Evolutionary conservation across 2,113 vertebrate genomes (phyloP).

Genomic region (Odobenus rosmarus): DNA sequence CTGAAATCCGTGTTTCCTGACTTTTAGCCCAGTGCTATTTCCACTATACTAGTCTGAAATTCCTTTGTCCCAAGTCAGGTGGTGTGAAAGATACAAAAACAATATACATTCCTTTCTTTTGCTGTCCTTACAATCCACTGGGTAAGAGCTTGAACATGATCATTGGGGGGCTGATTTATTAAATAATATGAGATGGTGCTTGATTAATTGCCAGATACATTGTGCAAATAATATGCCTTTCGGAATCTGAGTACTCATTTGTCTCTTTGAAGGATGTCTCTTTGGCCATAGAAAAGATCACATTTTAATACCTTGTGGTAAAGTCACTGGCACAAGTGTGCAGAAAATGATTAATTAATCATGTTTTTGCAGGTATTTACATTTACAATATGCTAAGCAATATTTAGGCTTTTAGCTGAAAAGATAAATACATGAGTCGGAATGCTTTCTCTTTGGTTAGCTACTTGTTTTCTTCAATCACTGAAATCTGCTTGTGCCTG

Average conservation of each 20-base stretch:
- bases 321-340: background rate
- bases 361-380: slow-evolving; percentile 1
- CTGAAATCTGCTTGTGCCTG: background rate
- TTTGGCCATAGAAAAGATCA: background rate
- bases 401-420: slow-evolving; percentile 35
- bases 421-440: background rate
- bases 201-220: background rate
- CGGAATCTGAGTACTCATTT: background rate
- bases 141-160: background rate
- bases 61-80: background rate
- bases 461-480: background rate
- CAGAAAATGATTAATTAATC: background rate
- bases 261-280: background rate
- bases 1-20: slow-evolving; percentile 46
- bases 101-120: background rate
- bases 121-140: background rate
- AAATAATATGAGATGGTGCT: background rate
- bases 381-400: background rate
- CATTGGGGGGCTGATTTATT: background rate
- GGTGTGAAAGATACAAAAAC: background rate
- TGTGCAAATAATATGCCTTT: background rate
- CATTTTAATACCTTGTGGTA: background rate
- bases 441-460: background rate
- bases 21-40: background rate
- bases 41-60: background rate